Percentiles rank a stretch among this genome's conserved stretches.
Evolutionary conservation across 2,113 vertebrate species (phyloP).

Genomic region (Polypterus bichir): DNA sequence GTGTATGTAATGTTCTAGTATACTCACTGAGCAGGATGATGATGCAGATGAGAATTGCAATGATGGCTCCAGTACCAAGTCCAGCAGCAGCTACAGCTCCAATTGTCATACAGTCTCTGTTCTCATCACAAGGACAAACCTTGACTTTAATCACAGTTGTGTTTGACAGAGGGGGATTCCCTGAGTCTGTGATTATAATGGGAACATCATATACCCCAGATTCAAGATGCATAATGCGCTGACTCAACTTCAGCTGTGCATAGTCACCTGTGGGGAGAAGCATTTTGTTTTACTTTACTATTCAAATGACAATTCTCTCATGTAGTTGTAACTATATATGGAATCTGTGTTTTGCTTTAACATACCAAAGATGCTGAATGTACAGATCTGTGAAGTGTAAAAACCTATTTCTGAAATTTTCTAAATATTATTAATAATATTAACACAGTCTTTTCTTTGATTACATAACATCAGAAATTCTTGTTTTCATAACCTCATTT

Average conservation of each 20-base stretch:
- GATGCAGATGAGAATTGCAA: slow-evolving; percentile 87
- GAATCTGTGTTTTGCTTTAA: too few species aligned
- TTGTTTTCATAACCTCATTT: too few species aligned
- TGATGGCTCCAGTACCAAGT: slow-evolving; percentile 85
- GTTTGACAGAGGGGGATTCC: slow-evolving; percentile 86
- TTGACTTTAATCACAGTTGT: slow-evolving; percentile 84
- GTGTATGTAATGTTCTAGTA: not conserved
- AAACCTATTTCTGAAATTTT: too few species aligned
- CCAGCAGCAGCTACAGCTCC: slow-evolving; percentile 76
- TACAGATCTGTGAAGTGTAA: too few species aligned
- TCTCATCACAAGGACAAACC: slow-evolving; percentile 85
- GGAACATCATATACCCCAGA: slow-evolving; percentile 86
- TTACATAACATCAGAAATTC: too few species aligned
- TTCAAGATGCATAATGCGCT: slow-evolving; percentile 77
- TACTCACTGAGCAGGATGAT: slow-evolving; percentile 81
- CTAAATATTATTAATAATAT: too few species aligned
- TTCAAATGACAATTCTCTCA: too few species aligned
- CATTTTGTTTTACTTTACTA: too few species aligned
- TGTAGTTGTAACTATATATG: too few species aligned
- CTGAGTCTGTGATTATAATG: slow-evolving; percentile 77
- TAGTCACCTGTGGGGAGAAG: slow-evolving; percentile 59
- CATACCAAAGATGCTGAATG: too few species aligned
- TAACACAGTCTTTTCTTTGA: too few species aligned
- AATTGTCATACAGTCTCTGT: slow-evolving; percentile 78
- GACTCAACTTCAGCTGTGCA: slow-evolving; percentile 74